Evolutionary conservation across 1,140 invertebrate genomes (phyloP).

Genomic region (Drosophila pachea): DNA sequence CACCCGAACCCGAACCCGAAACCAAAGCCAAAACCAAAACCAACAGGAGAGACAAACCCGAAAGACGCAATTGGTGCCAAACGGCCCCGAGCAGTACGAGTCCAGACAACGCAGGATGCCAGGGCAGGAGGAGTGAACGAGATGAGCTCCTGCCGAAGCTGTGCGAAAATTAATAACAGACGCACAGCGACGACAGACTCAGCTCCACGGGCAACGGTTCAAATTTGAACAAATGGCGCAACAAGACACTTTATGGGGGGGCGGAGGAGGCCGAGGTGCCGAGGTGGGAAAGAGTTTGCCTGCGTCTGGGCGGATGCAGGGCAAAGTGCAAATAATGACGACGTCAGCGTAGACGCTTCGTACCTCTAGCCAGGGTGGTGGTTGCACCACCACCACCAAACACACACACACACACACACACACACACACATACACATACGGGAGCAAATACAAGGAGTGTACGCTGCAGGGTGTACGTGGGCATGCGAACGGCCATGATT

Average conservation of each 20-base stretch:
- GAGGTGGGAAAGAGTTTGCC: slow-evolving; percentile 44
- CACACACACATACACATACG: slow-evolving; percentile 25
- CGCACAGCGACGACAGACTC: slow-evolving; percentile 29
- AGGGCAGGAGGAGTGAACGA: background rate
- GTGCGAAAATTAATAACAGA: slow-evolving; percentile 72
- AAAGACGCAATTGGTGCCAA: slow-evolving; percentile 67
- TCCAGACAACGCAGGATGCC: background rate
- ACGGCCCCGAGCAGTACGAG: slow-evolving; percentile 39
- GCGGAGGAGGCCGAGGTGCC: background rate
- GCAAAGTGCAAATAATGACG: slow-evolving; percentile 62
- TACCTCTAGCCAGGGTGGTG: slow-evolving; percentile 37
- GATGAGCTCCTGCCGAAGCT: slow-evolving; percentile 27
- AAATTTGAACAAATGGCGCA: slow-evolving; percentile 59
- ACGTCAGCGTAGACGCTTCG: slow-evolving; percentile 23
- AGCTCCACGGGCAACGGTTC: slow-evolving; percentile 35
- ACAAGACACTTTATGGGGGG: slow-evolving; percentile 37
- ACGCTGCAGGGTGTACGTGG: slow-evolving; percentile 12
- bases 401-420: slow-evolving; percentile 42
- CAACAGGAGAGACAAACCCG: slow-evolving; percentile 35
- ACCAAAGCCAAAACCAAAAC: slow-evolving; percentile 24
- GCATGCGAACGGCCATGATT: too few species aligned
- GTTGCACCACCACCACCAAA: slow-evolving; percentile 72
- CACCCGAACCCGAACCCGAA: slow-evolving; percentile 42
- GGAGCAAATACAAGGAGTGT: slow-evolving; percentile 15
- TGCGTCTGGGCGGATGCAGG: slow-evolving; percentile 29